These are phyloP conservation scores for Eira barbara DNA, from an alignment of 2,113 vertebrate genomes.

Conservation along the genomic window DNA sequence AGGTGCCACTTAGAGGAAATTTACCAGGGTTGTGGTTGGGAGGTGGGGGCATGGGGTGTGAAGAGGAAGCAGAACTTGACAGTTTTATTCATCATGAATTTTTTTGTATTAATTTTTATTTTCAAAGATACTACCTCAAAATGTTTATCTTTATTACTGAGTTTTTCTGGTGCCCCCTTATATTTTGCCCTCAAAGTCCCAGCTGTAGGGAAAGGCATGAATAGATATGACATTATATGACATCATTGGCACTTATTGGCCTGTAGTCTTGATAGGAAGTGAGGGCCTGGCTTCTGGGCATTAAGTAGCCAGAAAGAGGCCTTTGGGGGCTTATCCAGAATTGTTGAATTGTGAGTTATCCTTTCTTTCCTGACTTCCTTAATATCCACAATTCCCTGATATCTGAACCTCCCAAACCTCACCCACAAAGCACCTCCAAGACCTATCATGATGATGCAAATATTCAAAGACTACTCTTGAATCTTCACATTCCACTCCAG, in stretches of 20 bases:
- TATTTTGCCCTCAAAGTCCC: not conserved
- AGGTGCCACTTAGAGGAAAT: not conserved
- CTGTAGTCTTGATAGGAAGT: not conserved
- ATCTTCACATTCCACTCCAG: not conserved
- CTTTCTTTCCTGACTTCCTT: constrained; percentile 1
- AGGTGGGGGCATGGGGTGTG: not conserved
- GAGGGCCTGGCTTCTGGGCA: not conserved
- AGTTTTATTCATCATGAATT: not conserved
- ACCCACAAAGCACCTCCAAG: not conserved
- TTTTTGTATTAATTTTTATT: not conserved
- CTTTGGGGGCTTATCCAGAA: not conserved
- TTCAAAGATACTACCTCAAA: not conserved
- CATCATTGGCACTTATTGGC: not conserved
- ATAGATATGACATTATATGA: not conserved
- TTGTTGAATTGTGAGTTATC: not conserved
- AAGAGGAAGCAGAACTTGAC: not conserved
- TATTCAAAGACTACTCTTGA: not conserved
- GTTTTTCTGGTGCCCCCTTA: not conserved
- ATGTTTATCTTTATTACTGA: not conserved
- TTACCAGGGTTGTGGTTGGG: not conserved
- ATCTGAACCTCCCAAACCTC: not conserved
- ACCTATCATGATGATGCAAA: not conserved
- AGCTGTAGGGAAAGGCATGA: not conserved
- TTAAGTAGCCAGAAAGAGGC: not conserved
- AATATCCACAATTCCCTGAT: not conserved